Conservation (phyloP, 2,888 invertebrate genomes). For the Cerastoderma edule region DNA sequence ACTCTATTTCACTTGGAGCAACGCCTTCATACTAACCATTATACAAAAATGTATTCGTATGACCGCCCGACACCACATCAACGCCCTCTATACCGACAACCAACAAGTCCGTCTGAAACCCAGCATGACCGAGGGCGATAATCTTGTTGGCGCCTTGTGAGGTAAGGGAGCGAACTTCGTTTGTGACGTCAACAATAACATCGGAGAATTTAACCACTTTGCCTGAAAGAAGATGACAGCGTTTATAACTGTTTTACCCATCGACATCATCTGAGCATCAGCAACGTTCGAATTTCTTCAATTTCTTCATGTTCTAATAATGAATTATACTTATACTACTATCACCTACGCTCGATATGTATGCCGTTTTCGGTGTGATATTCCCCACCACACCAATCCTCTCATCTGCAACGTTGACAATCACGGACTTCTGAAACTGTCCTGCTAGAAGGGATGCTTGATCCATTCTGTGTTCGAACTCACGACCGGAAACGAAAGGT, state of each 20-base stretch:
- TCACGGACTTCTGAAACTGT: slow-evolving; percentile 87
- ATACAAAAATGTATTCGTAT: slow-evolving; percentile 95
- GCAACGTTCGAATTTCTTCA: no score
- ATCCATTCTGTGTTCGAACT: slow-evolving; percentile 90
- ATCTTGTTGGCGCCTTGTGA: slow-evolving; percentile 89
- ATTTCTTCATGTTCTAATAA: no score
- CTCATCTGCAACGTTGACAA: slow-evolving; percentile 87
- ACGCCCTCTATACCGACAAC: slow-evolving; percentile 92
- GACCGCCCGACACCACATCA: slow-evolving; percentile 95
- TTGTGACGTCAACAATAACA: slow-evolving; percentile 64
- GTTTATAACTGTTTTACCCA: no score
- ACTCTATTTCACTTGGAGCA: no score
- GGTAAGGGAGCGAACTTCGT: slow-evolving; percentile 65
- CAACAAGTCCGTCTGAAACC: slow-evolving; percentile 89
- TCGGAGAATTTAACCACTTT: slow-evolving; percentile 64
- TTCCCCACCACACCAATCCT: slow-evolving; percentile 94
- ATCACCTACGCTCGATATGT: slow-evolving; percentile 67
- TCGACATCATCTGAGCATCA: no score
- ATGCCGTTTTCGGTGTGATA: slow-evolving; percentile 90
- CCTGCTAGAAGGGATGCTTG: slow-evolving; percentile 87
- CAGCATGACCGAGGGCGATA: slow-evolving; percentile 95
- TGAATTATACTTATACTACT: no score
- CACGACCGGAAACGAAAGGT: slow-evolving; percentile 89
- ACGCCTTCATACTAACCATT: slow-evolving; percentile 81
- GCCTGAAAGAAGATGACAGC: no score